Evolutionary conservation across 2,113 vertebrate genomes (phyloP).

Genomic region (Ifrita kowaldi): DNA sequence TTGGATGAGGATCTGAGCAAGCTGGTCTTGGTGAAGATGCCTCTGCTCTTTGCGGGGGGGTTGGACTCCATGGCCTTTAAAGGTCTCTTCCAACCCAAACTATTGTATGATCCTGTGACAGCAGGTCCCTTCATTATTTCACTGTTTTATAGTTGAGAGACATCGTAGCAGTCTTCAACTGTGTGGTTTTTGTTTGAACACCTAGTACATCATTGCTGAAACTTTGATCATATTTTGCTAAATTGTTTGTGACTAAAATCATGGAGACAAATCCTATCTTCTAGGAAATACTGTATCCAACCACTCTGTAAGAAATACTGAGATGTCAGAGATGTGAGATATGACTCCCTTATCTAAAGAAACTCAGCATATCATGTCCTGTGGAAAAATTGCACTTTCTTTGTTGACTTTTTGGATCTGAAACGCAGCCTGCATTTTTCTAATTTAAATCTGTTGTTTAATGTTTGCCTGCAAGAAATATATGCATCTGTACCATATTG

Average conservation of each 20-base stretch:
- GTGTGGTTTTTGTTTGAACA: not conserved
- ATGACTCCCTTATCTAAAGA: not conserved
- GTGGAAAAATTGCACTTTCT: not conserved
- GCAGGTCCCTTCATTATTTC: not conserved
- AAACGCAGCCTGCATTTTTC: not conserved
- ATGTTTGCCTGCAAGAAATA: not conserved
- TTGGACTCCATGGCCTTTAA: not conserved
- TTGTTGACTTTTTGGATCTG: not conserved
- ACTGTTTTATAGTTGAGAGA: not conserved
- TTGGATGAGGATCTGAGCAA: not conserved
- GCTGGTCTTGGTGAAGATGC: not conserved
- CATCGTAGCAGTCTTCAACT: not conserved
- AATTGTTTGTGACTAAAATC: not conserved
- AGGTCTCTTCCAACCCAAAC: not conserved
- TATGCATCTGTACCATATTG: rapidly evolving
- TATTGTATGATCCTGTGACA: not conserved
- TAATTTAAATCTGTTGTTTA: not conserved
- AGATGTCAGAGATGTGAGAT: not conserved
- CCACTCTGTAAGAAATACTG: not conserved
- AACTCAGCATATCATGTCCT: not conserved
- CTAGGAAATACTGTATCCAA: not conserved
- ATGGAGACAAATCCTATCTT: not conserved
- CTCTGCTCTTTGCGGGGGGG: not conserved
- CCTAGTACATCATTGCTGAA: not conserved
- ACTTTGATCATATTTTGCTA: not conserved